Conservation (phyloP, 2,888 invertebrate species). For the Phania funesta region DNA sequence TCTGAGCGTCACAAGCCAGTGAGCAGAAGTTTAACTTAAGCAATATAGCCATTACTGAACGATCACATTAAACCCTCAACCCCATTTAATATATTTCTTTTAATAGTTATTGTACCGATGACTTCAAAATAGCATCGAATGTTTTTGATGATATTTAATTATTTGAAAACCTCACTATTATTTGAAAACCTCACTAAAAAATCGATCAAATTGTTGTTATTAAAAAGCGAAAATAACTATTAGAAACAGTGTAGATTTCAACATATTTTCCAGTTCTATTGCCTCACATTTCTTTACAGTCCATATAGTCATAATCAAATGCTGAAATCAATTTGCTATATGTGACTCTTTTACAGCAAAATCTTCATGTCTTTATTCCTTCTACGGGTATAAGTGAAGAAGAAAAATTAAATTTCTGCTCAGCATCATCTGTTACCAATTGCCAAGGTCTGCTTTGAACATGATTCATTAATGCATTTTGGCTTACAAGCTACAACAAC, state of each 20-base stretch:
- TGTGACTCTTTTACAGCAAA: constrained; percentile 2
- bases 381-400: constrained; percentile 4
- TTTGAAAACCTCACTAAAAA: no score
- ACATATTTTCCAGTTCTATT: background rate
- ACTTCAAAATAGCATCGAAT: no score
- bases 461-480: constrained; percentile 50
- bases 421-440: constrained; percentile 54
- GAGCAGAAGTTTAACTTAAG: no score
- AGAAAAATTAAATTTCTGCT: background rate
- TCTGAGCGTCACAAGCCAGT: no score
- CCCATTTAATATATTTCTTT: no score
- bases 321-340: constrained; percentile 21
- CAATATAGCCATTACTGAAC: no score
- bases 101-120: no score
- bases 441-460: constrained; percentile 14
- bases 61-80: no score
- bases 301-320: constrained; percentile 39
- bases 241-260: constrained; percentile 3
- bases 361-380: constrained; percentile 39
- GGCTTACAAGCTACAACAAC: constrained; percentile 36
- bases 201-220: no score
- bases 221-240: background rate
- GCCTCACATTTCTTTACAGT: background rate
- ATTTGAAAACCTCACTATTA: no score
- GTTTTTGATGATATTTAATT: no score